Percentiles rank a stretch among this genome's conserved stretches.
These are phyloP conservation scores for Zalophus californianus DNA, from an alignment of 2,797 vertebrate genomes.

Conservation along the genomic window DNA sequence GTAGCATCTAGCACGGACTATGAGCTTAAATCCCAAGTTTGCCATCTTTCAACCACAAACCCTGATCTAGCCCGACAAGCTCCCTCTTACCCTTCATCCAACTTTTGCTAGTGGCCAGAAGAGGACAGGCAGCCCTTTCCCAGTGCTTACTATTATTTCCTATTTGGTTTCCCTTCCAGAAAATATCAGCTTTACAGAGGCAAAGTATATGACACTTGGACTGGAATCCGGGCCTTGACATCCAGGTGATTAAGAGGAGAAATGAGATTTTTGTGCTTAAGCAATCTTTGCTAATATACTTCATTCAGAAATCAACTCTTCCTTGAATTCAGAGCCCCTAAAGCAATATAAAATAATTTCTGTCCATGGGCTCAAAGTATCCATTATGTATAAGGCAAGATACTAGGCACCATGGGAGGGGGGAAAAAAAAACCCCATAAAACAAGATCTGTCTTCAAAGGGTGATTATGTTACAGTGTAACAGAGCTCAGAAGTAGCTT, in stretches of 20 bases:
- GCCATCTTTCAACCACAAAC: background rate
- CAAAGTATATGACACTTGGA: background rate
- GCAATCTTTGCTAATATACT: slow-evolving; percentile 11
- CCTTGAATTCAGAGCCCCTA: slow-evolving; percentile 36
- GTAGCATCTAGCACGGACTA: background rate
- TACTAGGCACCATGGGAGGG: background rate
- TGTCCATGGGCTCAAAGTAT: slow-evolving; percentile 37
- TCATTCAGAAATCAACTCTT: slow-evolving; percentile 53
- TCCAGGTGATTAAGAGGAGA: background rate
- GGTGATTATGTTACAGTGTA: slow-evolving; percentile 58
- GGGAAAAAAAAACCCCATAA: background rate
- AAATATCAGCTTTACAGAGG: slow-evolving; percentile 17
- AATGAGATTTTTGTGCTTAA: slow-evolving; percentile 19
- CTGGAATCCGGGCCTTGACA: background rate
- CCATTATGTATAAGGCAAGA: slow-evolving; percentile 59
- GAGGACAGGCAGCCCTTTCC: background rate
- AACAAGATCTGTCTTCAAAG: slow-evolving; percentile 67
- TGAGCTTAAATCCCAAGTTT: background rate
- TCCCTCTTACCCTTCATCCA: background rate
- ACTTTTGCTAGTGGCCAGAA: background rate
- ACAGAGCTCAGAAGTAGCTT: slow-evolving; percentile 50
- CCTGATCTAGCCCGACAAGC: background rate
- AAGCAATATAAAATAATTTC: slow-evolving; percentile 45
- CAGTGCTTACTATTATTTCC: background rate
- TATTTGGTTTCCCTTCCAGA: background rate